Evolutionary conservation across 2,797 vertebrate genomes (phyloP), one percentile per base, ranked within the genome.

Genomic region (Sebastes umbrosus): DNA sequence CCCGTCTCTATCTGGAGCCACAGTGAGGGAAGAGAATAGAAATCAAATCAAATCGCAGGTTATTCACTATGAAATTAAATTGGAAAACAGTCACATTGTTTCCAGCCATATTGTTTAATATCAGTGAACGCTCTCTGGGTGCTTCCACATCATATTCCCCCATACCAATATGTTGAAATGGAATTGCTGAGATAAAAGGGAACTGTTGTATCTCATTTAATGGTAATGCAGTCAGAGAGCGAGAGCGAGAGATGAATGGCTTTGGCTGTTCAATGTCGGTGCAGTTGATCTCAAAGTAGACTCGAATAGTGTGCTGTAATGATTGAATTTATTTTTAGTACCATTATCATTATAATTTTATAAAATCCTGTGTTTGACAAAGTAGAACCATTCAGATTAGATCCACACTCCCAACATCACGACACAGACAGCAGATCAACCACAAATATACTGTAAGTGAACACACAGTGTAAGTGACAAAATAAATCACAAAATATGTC

Each of bases 21-120:
- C 62, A 32, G 58, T 43, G 71, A 88, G 75, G 59, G 82, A 69
- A 82, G 72, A 88, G 82, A 92, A 90, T 91, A 77, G 84, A 86
- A 94, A 94, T 92, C 92, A 85, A 94, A 94, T 93, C 89, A 93
- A 85, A 87, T 87, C 9, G 66, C 93, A 93, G 93, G 94, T 96
- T 95, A 95, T 93, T 95, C 91, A 93, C 90, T 93, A 92, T 92
- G 90, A 95, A 95, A 96, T 94, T 93, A 94, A 95, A 95, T 92
- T 92, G 90, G 90, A 93, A 93, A 95, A 91, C 91, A 93, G 91
- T 87, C 86, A 82, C 84, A 88, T 87, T 86, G 87, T 94, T 94
- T 94, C 90, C 91, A 86, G 82, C 77, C 86, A 75, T 90, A 92
- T 95, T 95, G 94, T 94, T 95, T 93, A 94, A 95, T 94, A 93